These are phyloP conservation scores for Pollachius pollachius DNA, from an alignment of 2,113 vertebrate species.

Conservation along the genomic window DNA sequence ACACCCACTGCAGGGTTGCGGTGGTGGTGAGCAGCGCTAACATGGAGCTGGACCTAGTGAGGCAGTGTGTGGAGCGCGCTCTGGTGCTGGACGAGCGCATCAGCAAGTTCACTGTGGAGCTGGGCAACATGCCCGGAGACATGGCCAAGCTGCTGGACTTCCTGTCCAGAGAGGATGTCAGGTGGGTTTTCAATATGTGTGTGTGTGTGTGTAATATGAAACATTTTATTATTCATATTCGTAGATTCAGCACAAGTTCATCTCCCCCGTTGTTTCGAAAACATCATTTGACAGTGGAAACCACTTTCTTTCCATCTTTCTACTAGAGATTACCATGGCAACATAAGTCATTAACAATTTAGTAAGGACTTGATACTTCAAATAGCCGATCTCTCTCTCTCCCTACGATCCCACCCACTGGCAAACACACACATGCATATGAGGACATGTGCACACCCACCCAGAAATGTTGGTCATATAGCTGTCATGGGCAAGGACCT, in stretches of 20 bases:
- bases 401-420: neutral
- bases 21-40: slow-evolving; percentile 85
- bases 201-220: too few relatives aligned
- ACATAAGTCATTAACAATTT: too few relatives aligned
- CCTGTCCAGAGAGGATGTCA: slow-evolving; percentile 82
- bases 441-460: neutral
- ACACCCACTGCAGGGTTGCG: slow-evolving; percentile 74
- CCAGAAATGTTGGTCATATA: neutral
- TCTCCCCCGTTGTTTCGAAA: too few relatives aligned
- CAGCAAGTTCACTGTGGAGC: slow-evolving; percentile 79
- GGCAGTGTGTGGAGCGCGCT: slow-evolving; percentile 81
- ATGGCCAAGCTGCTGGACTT: slow-evolving; percentile 83
- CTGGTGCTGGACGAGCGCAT: slow-evolving; percentile 81
- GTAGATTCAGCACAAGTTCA: too few relatives aligned
- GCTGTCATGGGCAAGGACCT: too few relatives aligned
- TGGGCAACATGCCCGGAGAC: slow-evolving; percentile 80
- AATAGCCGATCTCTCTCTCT: too few relatives aligned
- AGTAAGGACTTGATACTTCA: too few relatives aligned
- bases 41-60: slow-evolving; percentile 79
- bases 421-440: neutral
- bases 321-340: too few relatives aligned
- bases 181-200: slow-evolving; percentile 60
- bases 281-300: too few relatives aligned
- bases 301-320: too few relatives aligned
- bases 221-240: too few relatives aligned